Conservation (phyloP, 2,113 vertebrate species). For the Takifugu bimaculatus region DNA sequence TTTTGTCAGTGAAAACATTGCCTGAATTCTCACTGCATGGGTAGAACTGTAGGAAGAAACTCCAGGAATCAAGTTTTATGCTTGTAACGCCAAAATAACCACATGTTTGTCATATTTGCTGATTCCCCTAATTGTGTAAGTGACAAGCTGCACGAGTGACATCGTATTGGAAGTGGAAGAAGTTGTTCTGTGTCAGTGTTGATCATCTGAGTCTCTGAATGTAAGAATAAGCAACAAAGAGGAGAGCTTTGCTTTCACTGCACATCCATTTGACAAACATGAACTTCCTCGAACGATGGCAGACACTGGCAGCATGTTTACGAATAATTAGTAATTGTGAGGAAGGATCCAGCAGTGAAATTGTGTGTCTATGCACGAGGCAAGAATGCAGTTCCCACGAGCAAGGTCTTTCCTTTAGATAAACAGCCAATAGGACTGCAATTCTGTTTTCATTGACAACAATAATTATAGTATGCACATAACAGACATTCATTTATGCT, state of each 20-base stretch:
- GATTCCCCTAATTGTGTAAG: no score
- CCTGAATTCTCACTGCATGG: constrained; percentile 59
- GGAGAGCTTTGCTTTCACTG: constrained; percentile 6
- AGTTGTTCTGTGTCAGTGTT: not conserved
- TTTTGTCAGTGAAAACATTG: constrained; percentile 67
- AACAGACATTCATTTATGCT: no score
- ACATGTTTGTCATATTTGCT: not conserved
- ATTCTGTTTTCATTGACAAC: no score
- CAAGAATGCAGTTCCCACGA: no score
- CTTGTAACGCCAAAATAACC: constrained; percentile 14
- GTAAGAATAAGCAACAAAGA: constrained; percentile 2
- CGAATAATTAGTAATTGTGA: constrained; percentile 40
- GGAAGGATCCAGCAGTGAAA: no score
- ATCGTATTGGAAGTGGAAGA: no score
- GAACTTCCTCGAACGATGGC: constrained; percentile 2
- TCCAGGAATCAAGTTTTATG: constrained; percentile 28
- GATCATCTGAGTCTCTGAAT: not conserved
- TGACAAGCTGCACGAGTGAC: no score
- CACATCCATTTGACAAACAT: not conserved
- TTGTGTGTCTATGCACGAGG: no score
- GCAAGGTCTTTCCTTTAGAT: no score
- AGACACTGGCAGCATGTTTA: constrained; percentile 11
- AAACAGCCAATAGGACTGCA: no score
- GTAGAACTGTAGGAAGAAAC: constrained; percentile 47
- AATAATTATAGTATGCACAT: no score